These are phyloP conservation scores for Urosaurus nigricauda DNA, from an alignment of 2,797 vertebrate genomes.

Conservation along the genomic window DNA sequence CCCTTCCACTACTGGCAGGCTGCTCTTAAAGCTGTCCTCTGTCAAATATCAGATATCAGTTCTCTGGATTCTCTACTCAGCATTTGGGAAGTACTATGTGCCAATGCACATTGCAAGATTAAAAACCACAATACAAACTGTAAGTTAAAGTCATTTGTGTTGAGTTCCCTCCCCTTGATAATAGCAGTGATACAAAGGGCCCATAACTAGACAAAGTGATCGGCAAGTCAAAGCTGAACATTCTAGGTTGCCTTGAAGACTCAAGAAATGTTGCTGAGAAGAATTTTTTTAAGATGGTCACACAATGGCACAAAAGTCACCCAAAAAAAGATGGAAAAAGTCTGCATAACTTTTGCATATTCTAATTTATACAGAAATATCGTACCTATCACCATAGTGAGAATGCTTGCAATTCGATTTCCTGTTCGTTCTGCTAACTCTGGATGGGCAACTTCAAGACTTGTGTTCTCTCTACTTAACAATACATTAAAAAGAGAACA, in stretches of 20 bases:
- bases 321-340: not conserved
- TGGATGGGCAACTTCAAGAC: no score
- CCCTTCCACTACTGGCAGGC: not conserved
- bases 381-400: no score
- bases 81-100: constrained; percentile 31
- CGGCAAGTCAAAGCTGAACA: no score
- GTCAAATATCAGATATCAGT: constrained; percentile 1
- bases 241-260: not conserved
- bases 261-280: not conserved
- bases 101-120: not conserved
- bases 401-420: no score
- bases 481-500: no score
- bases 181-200: not conserved
- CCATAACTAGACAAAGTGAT: not conserved
- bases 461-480: no score
- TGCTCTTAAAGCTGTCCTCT: not conserved
- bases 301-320: not conserved
- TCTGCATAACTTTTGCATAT: not conserved
- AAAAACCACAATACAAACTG: constrained; percentile 16
- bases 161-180: not conserved
- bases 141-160: not conserved
- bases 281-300: not conserved
- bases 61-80: not conserved
- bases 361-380: not conserved
- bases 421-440: no score